Evolutionary conservation across 2,888 invertebrate genomes (phyloP).

Genomic region (Hemithea aestivaria): DNA sequence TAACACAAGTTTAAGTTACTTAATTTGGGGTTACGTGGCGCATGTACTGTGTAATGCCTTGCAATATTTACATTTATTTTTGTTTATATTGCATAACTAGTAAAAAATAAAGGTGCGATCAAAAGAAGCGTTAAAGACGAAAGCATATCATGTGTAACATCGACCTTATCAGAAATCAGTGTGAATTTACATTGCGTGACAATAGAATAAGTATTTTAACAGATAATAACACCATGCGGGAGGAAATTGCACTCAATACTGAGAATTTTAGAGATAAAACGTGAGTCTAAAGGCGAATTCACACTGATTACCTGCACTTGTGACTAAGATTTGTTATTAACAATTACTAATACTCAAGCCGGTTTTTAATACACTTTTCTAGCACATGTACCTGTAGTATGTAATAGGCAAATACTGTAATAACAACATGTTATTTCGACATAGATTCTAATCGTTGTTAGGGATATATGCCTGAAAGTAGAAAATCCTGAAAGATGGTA

Average conservation of each 20-base stretch:
- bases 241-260: slow-evolving; percentile 25
- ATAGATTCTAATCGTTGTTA: too few relatives aligned
- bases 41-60: too few relatives aligned
- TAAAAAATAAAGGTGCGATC: too few relatives aligned
- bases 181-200: slow-evolving; percentile 26
- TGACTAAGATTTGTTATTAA: slow-evolving; percentile 14
- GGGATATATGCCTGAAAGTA: too few relatives aligned
- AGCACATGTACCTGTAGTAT: too few relatives aligned
- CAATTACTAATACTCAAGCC: slow-evolving; percentile 1
- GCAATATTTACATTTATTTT: too few relatives aligned
- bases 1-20: too few relatives aligned
- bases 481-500: too few relatives aligned
- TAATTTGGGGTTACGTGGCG: too few relatives aligned
- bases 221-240: slow-evolving; percentile 25
- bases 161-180: slow-evolving; percentile 18
- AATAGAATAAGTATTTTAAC: slow-evolving; percentile 16
- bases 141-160: slow-evolving; percentile 21
- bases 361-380: not conserved
- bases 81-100: too few relatives aligned
- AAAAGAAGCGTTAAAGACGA: not conserved
- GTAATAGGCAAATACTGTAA: too few relatives aligned
- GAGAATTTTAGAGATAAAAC: slow-evolving; percentile 20
- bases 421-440: too few relatives aligned
- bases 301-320: slow-evolving; percentile 11
- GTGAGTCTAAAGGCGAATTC: slow-evolving; percentile 20